Evolutionary conservation across 2,888 invertebrate species (phyloP), one percentile per base, ranked within the genome.

Genomic region (Lycocerus yunnanus): DNA sequence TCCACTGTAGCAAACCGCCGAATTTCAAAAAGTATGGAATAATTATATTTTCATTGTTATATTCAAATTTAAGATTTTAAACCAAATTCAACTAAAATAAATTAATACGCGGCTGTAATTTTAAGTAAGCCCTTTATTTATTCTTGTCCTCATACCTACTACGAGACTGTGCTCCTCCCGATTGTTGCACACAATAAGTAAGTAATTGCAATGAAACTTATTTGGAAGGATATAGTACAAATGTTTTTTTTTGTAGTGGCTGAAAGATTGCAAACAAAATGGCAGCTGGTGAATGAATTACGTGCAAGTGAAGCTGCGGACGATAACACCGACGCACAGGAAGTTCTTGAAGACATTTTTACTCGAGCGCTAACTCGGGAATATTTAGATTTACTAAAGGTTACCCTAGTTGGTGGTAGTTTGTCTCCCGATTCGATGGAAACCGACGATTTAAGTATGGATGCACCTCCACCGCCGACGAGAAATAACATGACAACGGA

Each of bases 41-140:
- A n/a, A n/a, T n/a, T n/a, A n/a, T n/a, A n/a, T n/a, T n/a, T n/a
- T n/a, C n/a, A n/a, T n/a, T n/a, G n/a, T n/a, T n/a, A n/a, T n/a
- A n/a, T n/a, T n/a, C n/a, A n/a, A n/a, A n/a, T n/a, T n/a, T n/a
- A n/a, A n/a, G n/a, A n/a, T n/a, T n/a, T n/a, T n/a, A n/a, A n/a
- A n/a, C n/a, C n/a, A n/a, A n/a, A n/a, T n/a, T n/a, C n/a, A n/a
- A n/a, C n/a, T n/a, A n/a, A n/a, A n/a, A n/a, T n/a, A n/a, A n/a
- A n/a, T n/a, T n/a, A n/a, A n/a, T n/a, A n/a, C n/a, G n/a, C n/a
- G n/a, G n/a, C n/a, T n/a, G n/a, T n/a, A n/a, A n/a, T n/a, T n/a
- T n/a, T n/a, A n/a, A n/a, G n/a, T n/a, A 95, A 95, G 84, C 94
- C 96, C 15, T 95, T 96, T 82, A 91, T 97, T 80, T 92, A 92